Conservation (phyloP, 2,113 vertebrate genomes). For the Gobius niger region DNA sequence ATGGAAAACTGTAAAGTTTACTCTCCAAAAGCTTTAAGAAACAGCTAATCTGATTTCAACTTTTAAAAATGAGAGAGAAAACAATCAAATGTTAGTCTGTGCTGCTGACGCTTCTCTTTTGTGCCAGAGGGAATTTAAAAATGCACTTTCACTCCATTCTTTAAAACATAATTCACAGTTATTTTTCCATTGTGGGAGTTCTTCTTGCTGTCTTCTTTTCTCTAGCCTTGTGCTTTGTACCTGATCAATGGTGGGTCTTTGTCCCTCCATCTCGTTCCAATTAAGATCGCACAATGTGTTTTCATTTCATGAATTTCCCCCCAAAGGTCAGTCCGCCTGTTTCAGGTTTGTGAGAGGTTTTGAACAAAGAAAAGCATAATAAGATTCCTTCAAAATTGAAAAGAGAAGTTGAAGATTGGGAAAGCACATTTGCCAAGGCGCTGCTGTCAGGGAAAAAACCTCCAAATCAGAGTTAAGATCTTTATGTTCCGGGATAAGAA, state of each 20-base stretch:
- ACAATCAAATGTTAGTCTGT: neutral
- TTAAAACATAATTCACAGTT: slow-evolving; percentile 37
- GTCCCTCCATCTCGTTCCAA: slow-evolving; percentile 60
- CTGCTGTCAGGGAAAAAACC: no score
- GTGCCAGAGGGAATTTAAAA: slow-evolving; percentile 23
- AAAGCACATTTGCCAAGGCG: no score
- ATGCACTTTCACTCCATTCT: slow-evolving; percentile 15
- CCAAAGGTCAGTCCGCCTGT: slow-evolving; percentile 58
- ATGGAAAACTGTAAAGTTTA: no score
- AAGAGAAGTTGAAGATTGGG: no score
- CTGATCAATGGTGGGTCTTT: slow-evolving; percentile 56
- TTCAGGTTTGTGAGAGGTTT: neutral
- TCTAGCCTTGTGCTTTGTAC: slow-evolving; percentile 15
- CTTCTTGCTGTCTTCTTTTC: neutral
- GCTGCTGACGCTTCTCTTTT: slow-evolving; percentile 5
- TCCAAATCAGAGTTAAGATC: no score
- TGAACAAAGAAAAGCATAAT: neutral
- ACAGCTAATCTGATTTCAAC: neutral
- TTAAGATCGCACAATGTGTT: slow-evolving; percentile 58
- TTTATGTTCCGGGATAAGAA: no score
- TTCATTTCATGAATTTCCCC: slow-evolving; percentile 37
- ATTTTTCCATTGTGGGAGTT: slow-evolving; percentile 26
- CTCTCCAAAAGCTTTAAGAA: no score
- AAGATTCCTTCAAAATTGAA: no score
- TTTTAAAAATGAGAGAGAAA: neutral